A percentile compares a stretch with the other conserved stretches of the same genome.
Evolutionary conservation across 1,140 invertebrate species (phyloP).

Genomic region (Phocides pigmalion): DNA sequence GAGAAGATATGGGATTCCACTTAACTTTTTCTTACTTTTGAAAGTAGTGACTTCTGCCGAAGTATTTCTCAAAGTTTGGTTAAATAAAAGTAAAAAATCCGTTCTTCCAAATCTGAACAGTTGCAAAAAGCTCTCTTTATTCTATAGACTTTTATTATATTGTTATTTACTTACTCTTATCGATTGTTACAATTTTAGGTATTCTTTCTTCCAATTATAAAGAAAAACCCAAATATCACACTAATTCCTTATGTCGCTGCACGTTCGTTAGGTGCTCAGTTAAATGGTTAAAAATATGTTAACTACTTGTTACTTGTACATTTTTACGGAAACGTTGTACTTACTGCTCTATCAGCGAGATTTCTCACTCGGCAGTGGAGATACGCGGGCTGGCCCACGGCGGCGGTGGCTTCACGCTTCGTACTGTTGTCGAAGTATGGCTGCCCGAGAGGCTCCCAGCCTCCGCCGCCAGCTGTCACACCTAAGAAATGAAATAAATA

Average conservation of each 20-base stretch:
- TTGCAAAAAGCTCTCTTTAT: neutral
- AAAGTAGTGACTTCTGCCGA: slow-evolving; percentile 4
- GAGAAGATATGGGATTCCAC: slow-evolving; percentile 12
- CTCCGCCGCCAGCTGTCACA: slow-evolving; percentile 73
- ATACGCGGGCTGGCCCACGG: slow-evolving; percentile 93
- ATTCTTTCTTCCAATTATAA: too few species aligned
- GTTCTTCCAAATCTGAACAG: neutral
- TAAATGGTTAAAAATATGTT: too few species aligned
- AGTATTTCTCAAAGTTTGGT: slow-evolving; percentile 2
- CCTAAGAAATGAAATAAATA: slow-evolving; percentile 47
- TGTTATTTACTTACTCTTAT: neutral
- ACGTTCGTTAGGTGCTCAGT: too few species aligned
- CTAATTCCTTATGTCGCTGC: too few species aligned
- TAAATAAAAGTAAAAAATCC: neutral
- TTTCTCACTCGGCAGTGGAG: slow-evolving; percentile 93
- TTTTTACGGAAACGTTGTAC: slow-evolving; percentile 75
- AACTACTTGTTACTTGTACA: too few species aligned
- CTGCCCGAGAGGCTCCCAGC: slow-evolving; percentile 88
- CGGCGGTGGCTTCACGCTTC: slow-evolving; percentile 91
- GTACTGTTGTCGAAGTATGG: slow-evolving; percentile 96
- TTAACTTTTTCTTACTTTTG: slow-evolving; percentile 11
- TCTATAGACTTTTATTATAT: neutral
- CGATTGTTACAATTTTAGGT: too few species aligned
- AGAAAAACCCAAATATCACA: too few species aligned
- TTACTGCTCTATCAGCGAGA: slow-evolving; percentile 94